Evolutionary conservation across 2,113 vertebrate genomes (phyloP).

Genomic region (Aegypius monachus): DNA sequence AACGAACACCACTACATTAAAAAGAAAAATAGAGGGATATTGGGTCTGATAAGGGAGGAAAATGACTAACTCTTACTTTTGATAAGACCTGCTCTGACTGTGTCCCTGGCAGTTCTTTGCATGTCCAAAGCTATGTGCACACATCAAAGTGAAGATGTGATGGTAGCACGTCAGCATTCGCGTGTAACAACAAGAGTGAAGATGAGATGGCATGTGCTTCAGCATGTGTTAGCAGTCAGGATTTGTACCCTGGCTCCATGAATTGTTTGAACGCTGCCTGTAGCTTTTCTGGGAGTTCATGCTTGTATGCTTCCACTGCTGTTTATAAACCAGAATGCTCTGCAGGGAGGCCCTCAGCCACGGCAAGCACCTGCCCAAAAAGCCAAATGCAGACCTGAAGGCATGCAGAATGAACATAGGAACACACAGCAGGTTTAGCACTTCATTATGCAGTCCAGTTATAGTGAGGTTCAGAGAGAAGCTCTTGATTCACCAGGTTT

Average conservation of each 20-base stretch:
- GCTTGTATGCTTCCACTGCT: neutral
- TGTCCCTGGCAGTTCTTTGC: neutral
- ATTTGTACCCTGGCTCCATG: neutral
- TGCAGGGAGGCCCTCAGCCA: neutral
- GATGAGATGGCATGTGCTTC: neutral
- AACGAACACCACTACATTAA: neutral
- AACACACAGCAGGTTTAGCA: neutral
- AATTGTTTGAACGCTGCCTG: neutral
- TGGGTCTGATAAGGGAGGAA: neutral
- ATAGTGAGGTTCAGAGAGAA: neutral
- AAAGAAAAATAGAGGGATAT: neutral
- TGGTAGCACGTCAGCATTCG: neutral
- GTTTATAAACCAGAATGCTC: neutral
- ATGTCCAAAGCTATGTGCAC: neutral
- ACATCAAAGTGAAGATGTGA: neutral
- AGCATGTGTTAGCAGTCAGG: neutral
- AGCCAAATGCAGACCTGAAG: neutral
- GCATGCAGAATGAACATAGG: neutral
- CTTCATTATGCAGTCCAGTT: neutral
- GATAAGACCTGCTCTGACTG: neutral
- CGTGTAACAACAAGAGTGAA: neutral
- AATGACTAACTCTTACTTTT: neutral
- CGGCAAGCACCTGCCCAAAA: neutral
- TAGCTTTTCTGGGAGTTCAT: neutral
- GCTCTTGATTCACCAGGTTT: neutral